Conservation (phyloP, 1,140 invertebrate genomes). For the Rhysida immarginata region DNA sequence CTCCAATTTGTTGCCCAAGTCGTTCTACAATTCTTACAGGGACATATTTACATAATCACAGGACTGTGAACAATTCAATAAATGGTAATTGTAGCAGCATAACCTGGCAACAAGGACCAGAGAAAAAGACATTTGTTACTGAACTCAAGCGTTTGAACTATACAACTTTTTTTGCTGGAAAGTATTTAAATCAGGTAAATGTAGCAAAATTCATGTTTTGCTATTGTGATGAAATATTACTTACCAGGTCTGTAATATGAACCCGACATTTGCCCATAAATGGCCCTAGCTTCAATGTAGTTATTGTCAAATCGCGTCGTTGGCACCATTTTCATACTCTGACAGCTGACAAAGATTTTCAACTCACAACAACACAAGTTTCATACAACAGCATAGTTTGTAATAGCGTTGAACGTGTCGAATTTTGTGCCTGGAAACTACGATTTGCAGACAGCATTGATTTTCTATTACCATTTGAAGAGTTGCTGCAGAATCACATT, state of each 20-base stretch:
- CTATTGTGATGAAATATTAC: background rate
- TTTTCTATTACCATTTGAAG: no score
- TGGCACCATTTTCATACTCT: background rate
- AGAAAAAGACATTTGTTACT: conserved; percentile 49
- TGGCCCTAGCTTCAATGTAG: background rate
- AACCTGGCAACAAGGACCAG: conserved; percentile 45
- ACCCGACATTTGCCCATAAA: no score
- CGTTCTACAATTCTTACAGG: conserved; percentile 71
- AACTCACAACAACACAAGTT: background rate
- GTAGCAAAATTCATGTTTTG: background rate
- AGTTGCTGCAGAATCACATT: no score
- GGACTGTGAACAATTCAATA: conserved; percentile 56
- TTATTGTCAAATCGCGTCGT: background rate
- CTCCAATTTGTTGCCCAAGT: conserved; percentile 77
- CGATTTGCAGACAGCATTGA: no score
- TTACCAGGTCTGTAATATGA: background rate
- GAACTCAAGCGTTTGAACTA: conserved; percentile 47
- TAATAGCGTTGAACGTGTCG: no score
- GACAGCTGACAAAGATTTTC: background rate
- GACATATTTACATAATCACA: conserved; percentile 66
- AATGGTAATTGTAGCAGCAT: conserved; percentile 53
- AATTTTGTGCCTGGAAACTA: no score
- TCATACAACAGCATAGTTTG: no score
- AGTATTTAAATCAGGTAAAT: conserved; percentile 63
- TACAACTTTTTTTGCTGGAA: conserved; percentile 66